phyloP scores from a whole-genome alignment of 1,140 invertebrate species.

The Cydia fagiglandana region DNA sequence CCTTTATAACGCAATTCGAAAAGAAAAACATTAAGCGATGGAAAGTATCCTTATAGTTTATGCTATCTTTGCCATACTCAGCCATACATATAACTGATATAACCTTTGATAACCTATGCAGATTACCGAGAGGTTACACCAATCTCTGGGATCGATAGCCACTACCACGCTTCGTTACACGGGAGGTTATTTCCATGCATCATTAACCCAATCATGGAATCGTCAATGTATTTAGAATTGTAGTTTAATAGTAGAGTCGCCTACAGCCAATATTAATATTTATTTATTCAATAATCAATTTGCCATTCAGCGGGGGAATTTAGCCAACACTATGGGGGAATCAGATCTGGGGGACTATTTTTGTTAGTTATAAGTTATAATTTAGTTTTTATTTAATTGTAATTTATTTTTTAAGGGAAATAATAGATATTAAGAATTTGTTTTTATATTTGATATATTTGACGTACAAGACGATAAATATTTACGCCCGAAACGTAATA shows the following conservation, averaged over 20 bases:
- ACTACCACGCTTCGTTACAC: slow-evolving; percentile 28
- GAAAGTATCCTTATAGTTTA: neutral
- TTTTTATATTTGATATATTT: too few species aligned
- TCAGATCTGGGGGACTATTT: too few species aligned
- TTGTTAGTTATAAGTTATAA: too few species aligned
- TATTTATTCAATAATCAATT: neutral
- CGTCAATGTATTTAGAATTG: neutral
- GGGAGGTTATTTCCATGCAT: slow-evolving; percentile 12
- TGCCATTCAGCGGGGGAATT: too few species aligned
- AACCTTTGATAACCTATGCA: neutral
- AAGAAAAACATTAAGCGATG: too few species aligned
- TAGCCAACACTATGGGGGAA: too few species aligned
- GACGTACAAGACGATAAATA: too few species aligned
- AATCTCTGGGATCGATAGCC: slow-evolving; percentile 15
- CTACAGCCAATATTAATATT: neutral
- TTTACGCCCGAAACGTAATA: too few species aligned
- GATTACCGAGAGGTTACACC: slow-evolving; percentile 8
- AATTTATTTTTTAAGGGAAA: too few species aligned
- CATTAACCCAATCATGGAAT: neutral
- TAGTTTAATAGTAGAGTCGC: neutral
- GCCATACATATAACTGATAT: neutral
- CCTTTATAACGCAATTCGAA: too few species aligned
- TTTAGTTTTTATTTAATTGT: too few species aligned
- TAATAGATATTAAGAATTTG: too few species aligned
- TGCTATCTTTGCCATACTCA: neutral